These are phyloP conservation scores for Sylvilagus bachmani DNA, from an alignment of 2,113 vertebrate species.

Conservation along the genomic window DNA sequence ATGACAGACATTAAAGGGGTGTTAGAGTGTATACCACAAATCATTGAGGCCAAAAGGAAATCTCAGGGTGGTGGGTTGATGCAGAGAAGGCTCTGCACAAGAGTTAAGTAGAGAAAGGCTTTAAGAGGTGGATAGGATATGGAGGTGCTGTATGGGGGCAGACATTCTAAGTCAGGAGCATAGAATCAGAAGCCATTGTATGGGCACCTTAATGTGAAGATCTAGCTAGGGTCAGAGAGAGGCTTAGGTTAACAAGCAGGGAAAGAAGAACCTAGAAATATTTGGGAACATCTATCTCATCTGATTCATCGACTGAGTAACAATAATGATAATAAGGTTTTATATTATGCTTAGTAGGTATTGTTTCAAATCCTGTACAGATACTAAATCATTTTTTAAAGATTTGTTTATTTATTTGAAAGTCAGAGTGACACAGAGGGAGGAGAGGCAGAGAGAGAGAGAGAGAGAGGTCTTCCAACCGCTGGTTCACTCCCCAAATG, in stretches of 20 bases:
- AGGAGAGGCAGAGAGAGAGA: too few relatives aligned
- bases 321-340: not conserved
- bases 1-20: not conserved
- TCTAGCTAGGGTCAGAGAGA: not conserved
- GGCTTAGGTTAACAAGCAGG: not conserved
- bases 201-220: not conserved
- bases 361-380: not conserved
- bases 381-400: not conserved
- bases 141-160: not conserved
- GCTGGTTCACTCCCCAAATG: too few relatives aligned
- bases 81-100: not conserved
- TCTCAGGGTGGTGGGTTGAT: not conserved
- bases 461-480: too few relatives aligned
- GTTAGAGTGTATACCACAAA: not conserved
- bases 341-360: not conserved
- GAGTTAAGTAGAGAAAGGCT: not conserved
- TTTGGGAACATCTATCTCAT: slow-evolving; percentile 2
- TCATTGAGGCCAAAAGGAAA: not conserved
- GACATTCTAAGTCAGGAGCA: not conserved
- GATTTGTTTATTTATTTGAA: too few relatives aligned
- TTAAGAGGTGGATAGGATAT: not conserved
- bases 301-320: not conserved
- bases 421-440: too few relatives aligned
- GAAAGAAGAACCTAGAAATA: not conserved
- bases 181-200: not conserved